Evolutionary conservation across 1,140 invertebrate species (phyloP).

Genomic region (Polypedilum pembai): DNA sequence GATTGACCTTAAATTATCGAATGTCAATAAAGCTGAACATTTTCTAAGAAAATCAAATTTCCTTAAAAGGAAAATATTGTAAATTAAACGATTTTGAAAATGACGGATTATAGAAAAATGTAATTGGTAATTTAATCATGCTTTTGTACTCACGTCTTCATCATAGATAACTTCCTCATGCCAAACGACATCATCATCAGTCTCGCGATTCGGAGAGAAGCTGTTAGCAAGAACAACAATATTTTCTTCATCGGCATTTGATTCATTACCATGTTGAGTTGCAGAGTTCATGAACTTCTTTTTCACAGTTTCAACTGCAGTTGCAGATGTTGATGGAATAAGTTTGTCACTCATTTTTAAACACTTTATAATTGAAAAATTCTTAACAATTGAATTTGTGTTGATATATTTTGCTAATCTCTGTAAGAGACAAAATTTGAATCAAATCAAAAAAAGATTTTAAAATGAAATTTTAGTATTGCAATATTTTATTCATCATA

Average conservation of each 20-base stretch:
- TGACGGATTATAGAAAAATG: neutral
- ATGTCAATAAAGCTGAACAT: too few species aligned
- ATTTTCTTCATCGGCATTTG: neutral
- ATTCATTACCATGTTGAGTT: conserved; percentile 8
- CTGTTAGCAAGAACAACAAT: neutral
- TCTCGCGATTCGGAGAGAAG: neutral
- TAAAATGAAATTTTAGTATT: neutral
- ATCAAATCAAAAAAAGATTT: neutral
- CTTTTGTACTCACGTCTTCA: neutral
- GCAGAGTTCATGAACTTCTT: neutral
- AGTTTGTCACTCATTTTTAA: conserved; percentile 9
- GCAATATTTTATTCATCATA: neutral
- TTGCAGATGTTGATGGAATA: neutral
- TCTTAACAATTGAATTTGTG: neutral
- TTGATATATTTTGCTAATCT: conserved; percentile 9
- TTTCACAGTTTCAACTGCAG: neutral
- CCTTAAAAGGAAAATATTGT: too few species aligned
- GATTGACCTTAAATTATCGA: too few species aligned
- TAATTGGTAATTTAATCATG: neutral
- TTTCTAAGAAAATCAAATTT: too few species aligned
- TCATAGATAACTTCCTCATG: neutral
- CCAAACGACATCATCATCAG: neutral
- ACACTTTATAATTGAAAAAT: neutral
- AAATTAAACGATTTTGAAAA: neutral
- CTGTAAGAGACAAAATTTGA: neutral